phyloP scores from a whole-genome alignment of 2,797 vertebrate genomes.

The Crocidura indochinensis region DNA sequence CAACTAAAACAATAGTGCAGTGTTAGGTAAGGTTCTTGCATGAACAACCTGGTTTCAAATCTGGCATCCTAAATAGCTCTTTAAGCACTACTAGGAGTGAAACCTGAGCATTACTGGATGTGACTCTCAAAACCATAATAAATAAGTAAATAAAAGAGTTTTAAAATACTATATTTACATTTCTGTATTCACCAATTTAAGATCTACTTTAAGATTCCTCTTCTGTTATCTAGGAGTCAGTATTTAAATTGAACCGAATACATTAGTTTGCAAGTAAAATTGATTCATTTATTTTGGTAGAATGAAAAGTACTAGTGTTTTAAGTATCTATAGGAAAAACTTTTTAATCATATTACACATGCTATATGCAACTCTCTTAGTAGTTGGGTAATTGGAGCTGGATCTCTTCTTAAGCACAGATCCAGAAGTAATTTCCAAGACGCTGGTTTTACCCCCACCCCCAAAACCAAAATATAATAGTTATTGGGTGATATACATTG shows the following conservation, averaged over 20 bases:
- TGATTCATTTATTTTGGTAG: constrained; percentile 50
- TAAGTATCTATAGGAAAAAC: constrained; percentile 42
- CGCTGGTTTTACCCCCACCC: too few species aligned
- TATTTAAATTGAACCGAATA: constrained; percentile 9
- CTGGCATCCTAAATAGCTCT: constrained; percentile 7
- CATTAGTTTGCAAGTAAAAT: constrained; percentile 10
- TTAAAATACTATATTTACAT: not conserved
- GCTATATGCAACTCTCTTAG: too few species aligned
- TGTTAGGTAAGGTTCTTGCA: too few species aligned
- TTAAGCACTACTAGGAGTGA: not conserved
- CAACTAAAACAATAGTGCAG: too few species aligned
- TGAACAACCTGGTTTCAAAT: too few species aligned
- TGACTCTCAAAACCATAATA: too few species aligned
- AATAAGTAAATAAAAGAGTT: too few species aligned
- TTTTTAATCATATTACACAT: constrained; percentile 7
- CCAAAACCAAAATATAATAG: too few species aligned
- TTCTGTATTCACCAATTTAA: constrained; percentile 46
- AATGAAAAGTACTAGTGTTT: constrained; percentile 25
- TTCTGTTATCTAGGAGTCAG: not conserved
- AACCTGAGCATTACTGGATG: not conserved
- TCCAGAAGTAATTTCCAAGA: too few species aligned
- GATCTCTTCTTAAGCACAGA: too few species aligned
- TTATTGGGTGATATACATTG: not conserved
- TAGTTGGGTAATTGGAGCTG: too few species aligned
- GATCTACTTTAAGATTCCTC: not conserved